phyloP scores from a whole-genome alignment of 2,113 vertebrate genomes.

The Muscicapa adusta region DNA sequence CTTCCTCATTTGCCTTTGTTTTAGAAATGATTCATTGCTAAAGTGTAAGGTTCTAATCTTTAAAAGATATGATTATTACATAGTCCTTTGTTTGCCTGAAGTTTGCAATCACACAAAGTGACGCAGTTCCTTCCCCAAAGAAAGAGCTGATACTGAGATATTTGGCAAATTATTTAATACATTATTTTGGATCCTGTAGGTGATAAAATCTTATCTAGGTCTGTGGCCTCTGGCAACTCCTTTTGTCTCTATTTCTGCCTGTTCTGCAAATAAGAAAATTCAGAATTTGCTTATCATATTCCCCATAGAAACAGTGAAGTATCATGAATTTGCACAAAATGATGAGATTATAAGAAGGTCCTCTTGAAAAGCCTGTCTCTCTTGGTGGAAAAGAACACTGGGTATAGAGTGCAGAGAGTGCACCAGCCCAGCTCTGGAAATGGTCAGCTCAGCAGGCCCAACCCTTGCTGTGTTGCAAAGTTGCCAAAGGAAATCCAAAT shows the following conservation, averaged over 20 bases:
- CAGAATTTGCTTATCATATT: neutral
- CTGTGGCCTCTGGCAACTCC: neutral
- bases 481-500: neutral
- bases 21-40: constrained; percentile 22
- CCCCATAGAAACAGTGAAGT: neutral
- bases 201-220: neutral
- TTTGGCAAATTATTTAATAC: neutral
- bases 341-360: neutral
- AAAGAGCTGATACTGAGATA: neutral
- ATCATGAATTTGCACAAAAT: neutral
- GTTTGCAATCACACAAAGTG: neutral
- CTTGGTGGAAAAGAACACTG: neutral
- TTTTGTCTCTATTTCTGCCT: neutral
- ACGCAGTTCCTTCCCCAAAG: neutral
- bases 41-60: constrained; percentile 19
- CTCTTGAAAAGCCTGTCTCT: neutral
- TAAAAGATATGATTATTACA: constrained; percentile 20
- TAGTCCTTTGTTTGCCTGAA: constrained; percentile 22
- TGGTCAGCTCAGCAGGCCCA: neutral
- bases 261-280: neutral
- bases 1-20: constrained; percentile 41
- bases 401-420: neutral
- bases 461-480: neutral
- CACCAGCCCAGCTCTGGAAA: neutral
- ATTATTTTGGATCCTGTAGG: neutral